Evolutionary conservation across 2,888 invertebrate species (phyloP).

Genomic region (Hyalella azteca): DNA sequence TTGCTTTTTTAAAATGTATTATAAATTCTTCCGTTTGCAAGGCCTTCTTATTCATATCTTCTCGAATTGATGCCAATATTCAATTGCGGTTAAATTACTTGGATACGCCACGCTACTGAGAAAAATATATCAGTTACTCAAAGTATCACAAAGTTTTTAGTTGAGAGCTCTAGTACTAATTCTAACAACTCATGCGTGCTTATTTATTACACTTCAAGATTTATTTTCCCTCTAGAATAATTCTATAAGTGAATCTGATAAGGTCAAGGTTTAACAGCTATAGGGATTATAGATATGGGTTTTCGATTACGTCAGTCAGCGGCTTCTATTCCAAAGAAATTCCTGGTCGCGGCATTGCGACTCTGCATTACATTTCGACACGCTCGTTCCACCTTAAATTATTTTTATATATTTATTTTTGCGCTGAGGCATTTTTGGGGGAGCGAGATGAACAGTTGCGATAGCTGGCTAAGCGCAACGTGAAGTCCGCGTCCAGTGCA

Average conservation of each 20-base stretch:
- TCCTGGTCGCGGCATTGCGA: background rate
- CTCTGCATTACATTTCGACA: conserved; percentile 17
- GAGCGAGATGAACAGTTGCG: conserved; percentile 4
- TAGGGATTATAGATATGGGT: conserved; percentile 26
- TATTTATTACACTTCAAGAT: background rate
- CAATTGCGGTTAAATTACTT: too few relatives aligned
- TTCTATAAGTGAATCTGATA: background rate
- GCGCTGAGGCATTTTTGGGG: background rate
- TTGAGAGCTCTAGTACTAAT: too few relatives aligned
- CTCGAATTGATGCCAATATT: too few relatives aligned
- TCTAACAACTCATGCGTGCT: too few relatives aligned
- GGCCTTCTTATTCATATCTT: too few relatives aligned
- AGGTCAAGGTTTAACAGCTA: conserved; percentile 9
- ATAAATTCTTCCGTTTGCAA: too few relatives aligned
- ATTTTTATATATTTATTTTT: background rate
- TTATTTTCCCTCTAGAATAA: background rate
- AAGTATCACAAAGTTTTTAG: too few relatives aligned
- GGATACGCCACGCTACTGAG: too few relatives aligned
- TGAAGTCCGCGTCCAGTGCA: background rate
- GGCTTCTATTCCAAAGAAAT: conserved; percentile 20
- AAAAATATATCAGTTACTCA: too few relatives aligned
- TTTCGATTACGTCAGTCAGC: conserved; percentile 28
- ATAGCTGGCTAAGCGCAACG: conserved; percentile 10
- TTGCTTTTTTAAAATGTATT: too few relatives aligned
- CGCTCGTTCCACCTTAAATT: background rate